A percentile compares a stretch with the other conserved stretches of the same genome.
Conservation (phyloP, 2,113 vertebrate genomes). For the Uropsilus gracilis region DNA sequence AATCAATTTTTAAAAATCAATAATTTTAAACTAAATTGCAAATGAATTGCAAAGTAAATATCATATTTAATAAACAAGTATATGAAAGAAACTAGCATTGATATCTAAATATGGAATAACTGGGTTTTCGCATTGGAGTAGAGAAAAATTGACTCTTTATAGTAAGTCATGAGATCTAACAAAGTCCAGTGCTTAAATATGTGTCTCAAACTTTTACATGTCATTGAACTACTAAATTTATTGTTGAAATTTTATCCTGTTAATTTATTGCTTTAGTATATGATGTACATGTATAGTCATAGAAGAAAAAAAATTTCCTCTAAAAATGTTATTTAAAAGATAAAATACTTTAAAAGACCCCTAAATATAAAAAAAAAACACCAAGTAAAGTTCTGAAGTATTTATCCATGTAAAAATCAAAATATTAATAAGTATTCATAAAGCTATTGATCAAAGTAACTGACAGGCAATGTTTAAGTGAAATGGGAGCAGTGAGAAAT, state of each 20-base stretch:
- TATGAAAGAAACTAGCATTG: conserved; percentile 45
- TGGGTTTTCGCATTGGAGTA: not conserved
- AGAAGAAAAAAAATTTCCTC: not conserved
- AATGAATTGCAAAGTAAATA: conserved; percentile 78
- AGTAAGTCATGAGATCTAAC: not conserved
- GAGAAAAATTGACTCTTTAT: not conserved
- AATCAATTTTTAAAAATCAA: conserved; percentile 74
- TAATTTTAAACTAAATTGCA: conserved; percentile 79
- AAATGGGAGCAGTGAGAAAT: not conserved
- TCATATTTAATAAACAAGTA: conserved; percentile 79
- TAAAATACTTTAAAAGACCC: not conserved
- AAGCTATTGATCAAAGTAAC: not conserved
- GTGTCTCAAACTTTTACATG: not conserved
- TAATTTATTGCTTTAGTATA: not conserved
- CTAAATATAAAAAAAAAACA: not conserved
- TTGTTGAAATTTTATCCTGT: not conserved
- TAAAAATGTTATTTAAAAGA: not conserved
- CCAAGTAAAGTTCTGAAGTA: not conserved
- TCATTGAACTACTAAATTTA: not conserved
- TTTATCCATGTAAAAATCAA: not conserved
- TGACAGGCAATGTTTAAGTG: not conserved
- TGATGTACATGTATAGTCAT: not conserved
- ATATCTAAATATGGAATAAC: conserved; percentile 65
- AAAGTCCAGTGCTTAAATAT: not conserved
- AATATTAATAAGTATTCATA: not conserved